A percentile compares a stretch with the other conserved stretches of the same genome.
These are phyloP conservation scores for Poliocrania exsul DNA, from an alignment of 2,797 vertebrate genomes.

Conservation along the genomic window DNA sequence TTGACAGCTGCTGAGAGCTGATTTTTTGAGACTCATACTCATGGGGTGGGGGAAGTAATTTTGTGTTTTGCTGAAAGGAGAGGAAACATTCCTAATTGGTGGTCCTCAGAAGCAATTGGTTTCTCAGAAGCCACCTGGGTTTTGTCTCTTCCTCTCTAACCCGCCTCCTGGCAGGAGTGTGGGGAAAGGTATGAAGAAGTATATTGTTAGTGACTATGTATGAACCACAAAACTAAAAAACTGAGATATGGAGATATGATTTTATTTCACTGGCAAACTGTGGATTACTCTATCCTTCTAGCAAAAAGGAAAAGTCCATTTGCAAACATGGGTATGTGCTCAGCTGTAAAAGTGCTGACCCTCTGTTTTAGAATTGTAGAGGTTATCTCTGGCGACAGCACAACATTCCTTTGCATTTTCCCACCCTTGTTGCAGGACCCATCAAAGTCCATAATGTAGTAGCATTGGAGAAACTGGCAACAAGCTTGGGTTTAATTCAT, in stretches of 20 bases:
- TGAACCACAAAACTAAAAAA: background rate
- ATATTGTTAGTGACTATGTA: rapidly evolving
- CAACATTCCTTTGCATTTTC: background rate
- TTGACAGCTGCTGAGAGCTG: background rate
- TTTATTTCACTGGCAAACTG: background rate
- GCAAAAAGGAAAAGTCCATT: background rate
- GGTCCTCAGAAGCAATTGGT: background rate
- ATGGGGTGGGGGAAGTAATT: rapidly evolving
- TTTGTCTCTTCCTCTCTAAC: background rate
- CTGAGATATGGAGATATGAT: rapidly evolving
- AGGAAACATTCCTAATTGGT: background rate
- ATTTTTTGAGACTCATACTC: background rate
- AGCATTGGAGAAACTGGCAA: background rate
- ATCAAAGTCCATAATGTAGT: background rate
- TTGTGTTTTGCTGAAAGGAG: background rate
- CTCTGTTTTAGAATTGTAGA: background rate
- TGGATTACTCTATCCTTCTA: background rate
- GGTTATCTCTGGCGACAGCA: rapidly evolving
- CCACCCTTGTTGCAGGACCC: background rate
- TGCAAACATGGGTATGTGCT: background rate
- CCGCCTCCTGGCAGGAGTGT: background rate
- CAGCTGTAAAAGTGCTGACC: background rate
- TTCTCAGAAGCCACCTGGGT: background rate
- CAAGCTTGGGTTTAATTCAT: background rate
- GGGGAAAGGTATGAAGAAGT: background rate